A percentile compares a stretch with the other conserved stretches of the same genome.
phyloP scores from a whole-genome alignment of 2,888 invertebrate genomes.

The Melanargia galathea region DNA sequence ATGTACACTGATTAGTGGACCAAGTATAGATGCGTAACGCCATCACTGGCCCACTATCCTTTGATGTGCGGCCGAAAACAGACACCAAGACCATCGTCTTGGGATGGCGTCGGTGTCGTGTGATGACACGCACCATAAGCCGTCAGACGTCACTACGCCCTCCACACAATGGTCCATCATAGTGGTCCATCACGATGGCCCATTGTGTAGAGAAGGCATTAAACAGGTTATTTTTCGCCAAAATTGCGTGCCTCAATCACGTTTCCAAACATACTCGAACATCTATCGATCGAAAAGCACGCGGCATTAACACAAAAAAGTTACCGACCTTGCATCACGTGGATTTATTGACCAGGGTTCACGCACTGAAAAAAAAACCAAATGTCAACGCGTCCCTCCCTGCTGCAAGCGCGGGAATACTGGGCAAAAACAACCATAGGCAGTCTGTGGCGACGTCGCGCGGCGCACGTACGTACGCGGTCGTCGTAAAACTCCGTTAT shows the following conservation, averaged over 20 bases:
- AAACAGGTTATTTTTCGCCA: no score
- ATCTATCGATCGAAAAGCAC: constrained; percentile 22
- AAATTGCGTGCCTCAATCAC: constrained; percentile 14
- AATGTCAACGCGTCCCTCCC: constrained; percentile 54
- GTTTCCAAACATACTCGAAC: constrained; percentile 1
- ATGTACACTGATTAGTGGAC: no score
- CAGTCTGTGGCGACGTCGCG: constrained; percentile 59
- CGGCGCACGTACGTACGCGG: constrained; percentile 52
- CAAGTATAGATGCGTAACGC: no score
- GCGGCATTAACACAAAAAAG: constrained; percentile 29
- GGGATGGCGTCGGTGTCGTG: no score
- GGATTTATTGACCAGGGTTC: constrained; percentile 46
- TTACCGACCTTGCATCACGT: constrained; percentile 57
- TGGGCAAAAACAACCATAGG: constrained; percentile 46
- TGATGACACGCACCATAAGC: no score
- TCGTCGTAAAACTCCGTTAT: constrained; percentile 46
- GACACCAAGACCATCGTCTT: no score
- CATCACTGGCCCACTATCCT: no score
- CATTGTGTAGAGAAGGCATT: no score
- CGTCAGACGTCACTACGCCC: no score
- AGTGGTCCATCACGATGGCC: no score
- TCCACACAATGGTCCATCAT: no score
- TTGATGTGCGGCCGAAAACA: no score
- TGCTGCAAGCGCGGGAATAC: constrained; percentile 52
- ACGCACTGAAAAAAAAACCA: constrained; percentile 55